phyloP scores from a whole-genome alignment of 2,113 vertebrate species.

The Pyrgilauda ruficollis region DNA sequence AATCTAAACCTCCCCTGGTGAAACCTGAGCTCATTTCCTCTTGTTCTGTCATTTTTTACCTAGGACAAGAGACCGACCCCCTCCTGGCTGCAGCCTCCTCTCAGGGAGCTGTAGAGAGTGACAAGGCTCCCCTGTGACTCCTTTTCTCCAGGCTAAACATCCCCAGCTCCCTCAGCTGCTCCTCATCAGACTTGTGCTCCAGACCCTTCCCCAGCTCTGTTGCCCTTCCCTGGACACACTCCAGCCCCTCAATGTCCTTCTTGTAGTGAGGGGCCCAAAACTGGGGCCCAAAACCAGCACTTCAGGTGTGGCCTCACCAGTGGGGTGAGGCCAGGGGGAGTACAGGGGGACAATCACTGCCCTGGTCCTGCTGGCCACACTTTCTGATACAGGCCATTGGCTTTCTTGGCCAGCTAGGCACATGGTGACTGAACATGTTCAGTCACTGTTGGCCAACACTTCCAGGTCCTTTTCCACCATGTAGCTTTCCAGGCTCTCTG shows the following conservation, averaged over 20 bases:
- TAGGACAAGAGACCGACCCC: fast-evolving
- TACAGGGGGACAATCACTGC: neutral
- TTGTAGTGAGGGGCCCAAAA: neutral
- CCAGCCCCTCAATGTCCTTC: neutral
- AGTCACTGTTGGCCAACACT: fast-evolving
- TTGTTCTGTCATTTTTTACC: neutral
- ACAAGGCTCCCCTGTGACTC: neutral
- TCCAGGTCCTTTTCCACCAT: neutral
- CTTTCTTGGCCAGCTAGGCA: neutral
- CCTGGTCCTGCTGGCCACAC: neutral
- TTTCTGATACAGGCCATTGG: neutral
- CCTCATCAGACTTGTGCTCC: neutral
- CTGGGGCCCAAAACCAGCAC: neutral
- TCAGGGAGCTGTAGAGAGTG: fast-evolving
- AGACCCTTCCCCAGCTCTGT: fast-evolving
- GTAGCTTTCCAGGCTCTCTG: neutral
- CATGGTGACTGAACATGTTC: neutral
- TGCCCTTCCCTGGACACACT: neutral
- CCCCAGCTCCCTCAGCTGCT: neutral
- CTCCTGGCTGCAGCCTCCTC: neutral
- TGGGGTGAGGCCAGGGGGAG: neutral
- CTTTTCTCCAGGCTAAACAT: neutral
- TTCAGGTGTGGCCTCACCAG: neutral
- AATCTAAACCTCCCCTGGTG: neutral
- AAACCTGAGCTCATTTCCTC: neutral